Evolutionary conservation across 2,797 vertebrate genomes (phyloP).

Genomic region (Helarctos malayanus): DNA sequence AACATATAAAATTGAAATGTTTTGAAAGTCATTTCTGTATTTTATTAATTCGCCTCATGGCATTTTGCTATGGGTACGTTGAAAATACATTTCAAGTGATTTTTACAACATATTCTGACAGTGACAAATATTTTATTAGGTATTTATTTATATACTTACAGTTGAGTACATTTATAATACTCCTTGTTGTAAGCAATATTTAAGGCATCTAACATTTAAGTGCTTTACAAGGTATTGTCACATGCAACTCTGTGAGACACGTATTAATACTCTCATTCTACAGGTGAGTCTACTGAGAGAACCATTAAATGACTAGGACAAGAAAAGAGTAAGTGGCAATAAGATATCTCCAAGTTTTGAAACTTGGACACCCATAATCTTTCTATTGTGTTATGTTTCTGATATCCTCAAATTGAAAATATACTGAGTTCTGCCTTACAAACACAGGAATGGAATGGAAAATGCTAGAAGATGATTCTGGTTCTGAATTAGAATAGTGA

Average conservation of each 20-base stretch:
- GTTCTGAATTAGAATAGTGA: background rate
- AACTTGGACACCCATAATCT: background rate
- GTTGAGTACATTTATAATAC: background rate
- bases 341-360: background rate
- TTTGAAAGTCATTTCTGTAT: constrained; percentile 35
- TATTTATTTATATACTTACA: background rate
- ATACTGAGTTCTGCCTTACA: background rate
- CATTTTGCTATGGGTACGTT: background rate
- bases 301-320: background rate
- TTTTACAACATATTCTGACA: background rate
- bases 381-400: background rate
- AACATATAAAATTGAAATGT: background rate
- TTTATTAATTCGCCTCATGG: background rate
- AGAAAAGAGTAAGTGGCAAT: background rate
- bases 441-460: background rate
- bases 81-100: background rate
- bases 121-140: background rate
- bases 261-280: background rate
- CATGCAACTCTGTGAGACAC: background rate
- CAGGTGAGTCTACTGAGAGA: background rate
- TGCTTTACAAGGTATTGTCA: background rate
- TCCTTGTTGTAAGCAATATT: background rate
- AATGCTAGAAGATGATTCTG: background rate
- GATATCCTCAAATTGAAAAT: background rate
- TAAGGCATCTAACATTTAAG: background rate